phyloP scores from a whole-genome alignment of 2,888 invertebrate genomes.

The Elegia similella region DNA sequence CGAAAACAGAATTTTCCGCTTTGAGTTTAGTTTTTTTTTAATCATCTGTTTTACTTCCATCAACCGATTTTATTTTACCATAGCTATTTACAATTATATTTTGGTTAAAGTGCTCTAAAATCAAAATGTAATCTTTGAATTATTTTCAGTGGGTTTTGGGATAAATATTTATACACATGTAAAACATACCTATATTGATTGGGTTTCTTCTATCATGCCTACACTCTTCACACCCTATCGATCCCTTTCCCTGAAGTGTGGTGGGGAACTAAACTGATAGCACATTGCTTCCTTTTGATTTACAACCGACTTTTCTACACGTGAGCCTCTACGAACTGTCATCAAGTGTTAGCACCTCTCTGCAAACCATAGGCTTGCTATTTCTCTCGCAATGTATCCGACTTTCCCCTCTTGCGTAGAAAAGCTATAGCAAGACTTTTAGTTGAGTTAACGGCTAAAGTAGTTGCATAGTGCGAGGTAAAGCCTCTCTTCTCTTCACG shows the following conservation, averaged over 20 bases:
- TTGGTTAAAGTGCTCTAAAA: constrained; percentile 19
- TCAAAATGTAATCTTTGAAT: constrained; percentile 52
- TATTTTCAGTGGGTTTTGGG: constrained; percentile 41
- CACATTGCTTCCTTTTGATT: constrained; percentile 45
- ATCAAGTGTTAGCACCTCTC: background rate
- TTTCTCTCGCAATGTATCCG: background rate
- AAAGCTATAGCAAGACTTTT: constrained; percentile 1
- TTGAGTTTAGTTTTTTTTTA: background rate
- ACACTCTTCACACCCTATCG: constrained; percentile 28
- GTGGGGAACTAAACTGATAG: constrained; percentile 26
- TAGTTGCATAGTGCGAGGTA: background rate
- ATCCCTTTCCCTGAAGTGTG: constrained; percentile 9
- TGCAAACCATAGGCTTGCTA: background rate
- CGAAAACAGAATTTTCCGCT: background rate
- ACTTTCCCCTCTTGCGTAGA: background rate
- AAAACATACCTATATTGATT: constrained; percentile 37
- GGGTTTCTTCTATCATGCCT: constrained; percentile 31
- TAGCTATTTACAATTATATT: background rate
- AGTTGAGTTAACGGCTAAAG: background rate
- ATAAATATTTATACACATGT: constrained; percentile 29
- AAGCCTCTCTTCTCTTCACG: background rate
- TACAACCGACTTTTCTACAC: background rate
- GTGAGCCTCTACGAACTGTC: background rate
- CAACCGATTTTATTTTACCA: background rate
- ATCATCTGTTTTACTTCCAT: background rate